Conservation (phyloP, 2,888 invertebrate genomes). For the Cosmia trapezina region DNA sequence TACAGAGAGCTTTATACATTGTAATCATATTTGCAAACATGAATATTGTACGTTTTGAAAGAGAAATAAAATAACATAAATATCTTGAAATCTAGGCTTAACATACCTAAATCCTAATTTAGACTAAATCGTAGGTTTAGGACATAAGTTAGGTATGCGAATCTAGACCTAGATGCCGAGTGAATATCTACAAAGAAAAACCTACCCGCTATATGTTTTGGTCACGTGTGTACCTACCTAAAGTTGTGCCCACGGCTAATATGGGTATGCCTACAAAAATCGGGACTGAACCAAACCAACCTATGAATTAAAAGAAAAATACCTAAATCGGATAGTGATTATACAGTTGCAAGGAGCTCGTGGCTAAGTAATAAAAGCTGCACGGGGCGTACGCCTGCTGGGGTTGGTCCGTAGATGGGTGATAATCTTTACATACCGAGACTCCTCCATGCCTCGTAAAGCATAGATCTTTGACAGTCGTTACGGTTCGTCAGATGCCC, state of each 20-base stretch:
- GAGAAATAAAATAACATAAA: constrained; percentile 5
- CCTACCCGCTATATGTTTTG: background rate
- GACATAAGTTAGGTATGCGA: background rate
- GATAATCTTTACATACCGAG: too few relatives aligned
- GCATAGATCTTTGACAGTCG: too few relatives aligned
- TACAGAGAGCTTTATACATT: background rate
- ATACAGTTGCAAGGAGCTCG: background rate
- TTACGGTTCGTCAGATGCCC: too few relatives aligned
- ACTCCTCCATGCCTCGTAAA: too few relatives aligned
- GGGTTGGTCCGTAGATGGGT: too few relatives aligned
- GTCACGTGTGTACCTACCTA: background rate
- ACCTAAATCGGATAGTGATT: background rate
- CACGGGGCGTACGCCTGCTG: too few relatives aligned
- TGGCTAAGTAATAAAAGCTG: too few relatives aligned
- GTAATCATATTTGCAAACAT: background rate
- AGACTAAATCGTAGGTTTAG: background rate
- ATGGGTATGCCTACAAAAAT: background rate
- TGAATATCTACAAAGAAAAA: background rate
- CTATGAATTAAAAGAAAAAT: background rate
- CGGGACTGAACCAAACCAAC: background rate
- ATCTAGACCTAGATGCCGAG: background rate
- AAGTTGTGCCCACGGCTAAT: background rate
- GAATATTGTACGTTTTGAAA: constrained; percentile 10
- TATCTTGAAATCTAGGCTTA: background rate
- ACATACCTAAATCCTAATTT: background rate